Evolutionary conservation across 2,888 invertebrate species (phyloP), one percentile per base, ranked within the genome.

Genomic region (Hedya salicella): DNA sequence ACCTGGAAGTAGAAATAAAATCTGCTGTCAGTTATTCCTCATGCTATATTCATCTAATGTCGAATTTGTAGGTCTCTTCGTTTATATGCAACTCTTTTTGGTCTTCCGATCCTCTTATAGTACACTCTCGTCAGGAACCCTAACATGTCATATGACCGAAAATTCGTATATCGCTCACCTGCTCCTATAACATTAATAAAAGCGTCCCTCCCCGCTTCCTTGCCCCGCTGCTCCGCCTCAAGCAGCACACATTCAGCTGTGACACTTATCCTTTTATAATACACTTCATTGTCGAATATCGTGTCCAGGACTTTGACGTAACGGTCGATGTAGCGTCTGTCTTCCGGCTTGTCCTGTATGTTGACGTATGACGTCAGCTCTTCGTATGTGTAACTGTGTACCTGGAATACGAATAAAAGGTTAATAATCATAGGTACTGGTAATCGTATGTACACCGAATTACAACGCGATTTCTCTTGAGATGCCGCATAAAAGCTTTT

Each of bases 181-280:
- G 25, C 93, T 11, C 95, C 95, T 36, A 95, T 93, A 6, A 95
- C 91, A 79, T 95, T 95, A 0, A 95, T 73, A 72, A 92, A 95
- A 0, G 94, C 95, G 6, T 86, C 83, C 39, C 89, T 94, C 21
- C 21, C 83, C 89, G 2, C 79, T 86, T 0, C 83, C 83, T 11
- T 80, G 80, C 0, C 94, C 95, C 95, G 86, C 0, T 87, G 81
- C 67, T 95, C 93, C 0, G 95, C 94, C 67, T 95, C 95, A 14
- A 95, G 73, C 1, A 95, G 78, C 30, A 95, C 85, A 9, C 93
- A 93, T 70, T 95, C 95, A 3, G 95, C 93, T 0, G 94, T 81
- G 8, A 95, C 86, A 25, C 91, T 84, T 48, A 94, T 79, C 40
- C 95, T 85, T 70, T 92, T 93, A 72, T 89, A 90, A 72, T 91